These are phyloP conservation scores for Presbytis comata DNA, from an alignment of 2,797 vertebrate genomes.

Conservation along the genomic window DNA sequence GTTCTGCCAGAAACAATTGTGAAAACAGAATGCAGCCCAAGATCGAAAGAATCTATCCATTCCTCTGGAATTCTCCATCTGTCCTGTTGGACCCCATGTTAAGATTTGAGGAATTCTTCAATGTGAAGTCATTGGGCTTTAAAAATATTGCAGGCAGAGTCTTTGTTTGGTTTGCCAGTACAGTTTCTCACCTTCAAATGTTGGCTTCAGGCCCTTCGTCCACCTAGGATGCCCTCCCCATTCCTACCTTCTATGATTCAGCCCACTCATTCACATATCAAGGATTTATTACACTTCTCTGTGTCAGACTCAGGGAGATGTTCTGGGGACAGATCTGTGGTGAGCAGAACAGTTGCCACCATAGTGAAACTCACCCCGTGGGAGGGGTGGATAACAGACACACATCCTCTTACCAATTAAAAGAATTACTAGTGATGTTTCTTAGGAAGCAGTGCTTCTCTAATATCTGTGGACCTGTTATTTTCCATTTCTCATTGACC, in stretches of 20 bases:
- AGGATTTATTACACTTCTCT: background rate
- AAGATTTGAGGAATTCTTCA: constrained; percentile 51
- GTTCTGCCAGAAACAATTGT: constrained; percentile 86
- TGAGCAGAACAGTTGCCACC: background rate
- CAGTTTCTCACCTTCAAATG: background rate
- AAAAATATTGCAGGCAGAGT: background rate
- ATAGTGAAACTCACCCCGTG: background rate
- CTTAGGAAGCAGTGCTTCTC: background rate
- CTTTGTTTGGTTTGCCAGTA: background rate
- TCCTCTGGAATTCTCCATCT: constrained; percentile 83
- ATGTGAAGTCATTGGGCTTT: constrained; percentile 16
- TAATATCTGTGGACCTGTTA: background rate
- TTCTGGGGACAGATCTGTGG: background rate
- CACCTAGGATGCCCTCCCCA: background rate
- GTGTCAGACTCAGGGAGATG: fast-evolving
- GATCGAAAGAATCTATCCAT: constrained; percentile 80
- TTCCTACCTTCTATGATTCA: background rate
- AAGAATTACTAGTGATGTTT: background rate
- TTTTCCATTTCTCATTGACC: background rate
- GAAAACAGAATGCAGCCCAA: constrained; percentile 82
- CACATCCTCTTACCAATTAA: background rate
- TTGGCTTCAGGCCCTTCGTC: background rate
- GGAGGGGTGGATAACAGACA: background rate
- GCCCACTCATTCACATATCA: background rate
- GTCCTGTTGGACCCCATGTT: constrained; percentile 55